Evolutionary conservation across 2,797 vertebrate species (phyloP).

Genomic region (Lacerta agilis): DNA sequence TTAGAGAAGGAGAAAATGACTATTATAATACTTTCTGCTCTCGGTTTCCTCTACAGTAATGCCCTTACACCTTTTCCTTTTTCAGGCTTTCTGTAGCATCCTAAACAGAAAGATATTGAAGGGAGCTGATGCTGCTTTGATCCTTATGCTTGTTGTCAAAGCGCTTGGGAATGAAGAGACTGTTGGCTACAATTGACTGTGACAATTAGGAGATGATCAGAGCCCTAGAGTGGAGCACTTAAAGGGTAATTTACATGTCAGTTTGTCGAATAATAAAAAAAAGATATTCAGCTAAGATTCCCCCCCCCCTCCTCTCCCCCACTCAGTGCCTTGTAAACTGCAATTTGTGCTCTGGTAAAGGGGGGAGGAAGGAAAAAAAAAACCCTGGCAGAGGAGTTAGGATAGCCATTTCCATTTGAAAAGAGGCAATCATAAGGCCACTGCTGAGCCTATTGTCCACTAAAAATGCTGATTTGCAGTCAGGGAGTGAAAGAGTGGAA

Average conservation of each 20-base stretch:
- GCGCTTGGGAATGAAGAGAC: slow-evolving; percentile 95
- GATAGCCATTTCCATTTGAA: slow-evolving; percentile 99
- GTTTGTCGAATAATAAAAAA: slow-evolving; percentile 93
- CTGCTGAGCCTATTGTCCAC: slow-evolving; percentile 98
- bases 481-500: slow-evolving; percentile 84
- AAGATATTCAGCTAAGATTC: slow-evolving; percentile 90
- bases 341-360: slow-evolving; percentile 95
- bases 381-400: slow-evolving; percentile 91
- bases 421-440: slow-evolving; percentile 98
- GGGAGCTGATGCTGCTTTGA: slow-evolving; percentile 93
- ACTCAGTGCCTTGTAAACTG: slow-evolving; percentile 96
- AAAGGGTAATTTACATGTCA: slow-evolving; percentile 99
- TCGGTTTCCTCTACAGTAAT: slow-evolving; percentile 75
- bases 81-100: slow-evolving; percentile 82
- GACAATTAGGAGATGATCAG: slow-evolving; percentile 99
- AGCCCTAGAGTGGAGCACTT: slow-evolving; percentile 95
- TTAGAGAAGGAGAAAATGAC: slow-evolving; percentile 78
- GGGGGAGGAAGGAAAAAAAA: slow-evolving; percentile 68
- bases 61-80: slow-evolving; percentile 83
- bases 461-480: slow-evolving; percentile 89
- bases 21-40: slow-evolving; percentile 76
- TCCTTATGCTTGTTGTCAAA: slow-evolving; percentile 96
- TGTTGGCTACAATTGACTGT: slow-evolving; percentile 99
- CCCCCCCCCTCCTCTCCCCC: slow-evolving; percentile 68
- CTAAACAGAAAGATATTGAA: slow-evolving; percentile 87